These are phyloP conservation scores for Pocillopora meandrina DNA, from an alignment of 92 coral and sea anemone genomes.

Conservation along the genomic window DNA sequence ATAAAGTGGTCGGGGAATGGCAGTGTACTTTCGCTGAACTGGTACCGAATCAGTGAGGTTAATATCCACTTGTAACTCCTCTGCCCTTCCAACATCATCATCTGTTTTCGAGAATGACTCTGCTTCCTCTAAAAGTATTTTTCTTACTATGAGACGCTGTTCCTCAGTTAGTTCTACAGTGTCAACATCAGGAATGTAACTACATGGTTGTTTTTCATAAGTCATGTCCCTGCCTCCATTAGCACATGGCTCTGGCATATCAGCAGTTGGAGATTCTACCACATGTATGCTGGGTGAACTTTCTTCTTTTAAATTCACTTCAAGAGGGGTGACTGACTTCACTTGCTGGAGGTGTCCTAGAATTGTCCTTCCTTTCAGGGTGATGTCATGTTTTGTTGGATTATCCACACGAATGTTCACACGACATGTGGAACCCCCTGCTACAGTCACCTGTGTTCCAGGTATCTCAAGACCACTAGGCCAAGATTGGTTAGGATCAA, in stretches of 20 bases:
- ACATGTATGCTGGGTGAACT: background rate
- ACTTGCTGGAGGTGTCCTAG: conserved; percentile 57
- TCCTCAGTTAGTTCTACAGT: conserved; percentile 42
- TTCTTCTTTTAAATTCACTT: conserved; percentile 29
- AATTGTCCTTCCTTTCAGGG: conserved; percentile 44
- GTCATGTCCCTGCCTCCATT: background rate
- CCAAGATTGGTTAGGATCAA: conserved; percentile 48
- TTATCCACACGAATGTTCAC: conserved; percentile 51
- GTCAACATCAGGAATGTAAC: conserved; percentile 53
- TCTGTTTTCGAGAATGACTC: conserved; percentile 50
- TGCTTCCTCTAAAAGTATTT: conserved; percentile 66
- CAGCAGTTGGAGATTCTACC: background rate
- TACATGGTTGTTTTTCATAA: background rate
- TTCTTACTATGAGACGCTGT: conserved; percentile 35
- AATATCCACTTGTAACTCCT: conserved; percentile 49
- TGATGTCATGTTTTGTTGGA: conserved; percentile 55
- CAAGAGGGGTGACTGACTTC: conserved; percentile 60
- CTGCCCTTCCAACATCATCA: conserved; percentile 47
- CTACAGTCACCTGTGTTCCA: conserved; percentile 54
- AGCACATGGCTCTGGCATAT: background rate
- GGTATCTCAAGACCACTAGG: conserved; percentile 57
- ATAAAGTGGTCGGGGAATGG: conserved; percentile 40
- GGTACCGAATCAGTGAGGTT: conserved; percentile 36
- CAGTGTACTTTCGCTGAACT: conserved; percentile 42
- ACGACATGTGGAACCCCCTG: conserved; percentile 50